A percentile compares a stretch with the other conserved stretches of the same genome.
phyloP scores from a whole-genome alignment of 92 coral and sea anemone species.

The Actinostola sp. region DNA sequence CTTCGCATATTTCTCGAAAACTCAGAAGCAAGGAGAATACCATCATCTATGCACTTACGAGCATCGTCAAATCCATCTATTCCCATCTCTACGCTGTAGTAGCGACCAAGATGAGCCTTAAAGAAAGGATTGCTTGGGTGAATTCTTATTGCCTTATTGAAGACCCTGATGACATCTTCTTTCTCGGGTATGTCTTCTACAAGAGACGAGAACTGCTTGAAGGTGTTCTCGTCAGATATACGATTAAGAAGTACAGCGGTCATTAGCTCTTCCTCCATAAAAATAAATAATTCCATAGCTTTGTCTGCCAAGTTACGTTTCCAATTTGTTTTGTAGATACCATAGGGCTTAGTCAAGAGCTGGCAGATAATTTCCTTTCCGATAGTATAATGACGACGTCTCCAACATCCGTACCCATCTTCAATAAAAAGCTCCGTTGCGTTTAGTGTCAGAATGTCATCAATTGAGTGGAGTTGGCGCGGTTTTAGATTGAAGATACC shows the following conservation, averaged over 20 bases:
- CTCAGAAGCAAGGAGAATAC: constrained; percentile 38
- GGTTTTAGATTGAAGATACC: constrained; percentile 21
- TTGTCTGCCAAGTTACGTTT: constrained; percentile 37
- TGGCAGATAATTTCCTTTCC: constrained; percentile 26
- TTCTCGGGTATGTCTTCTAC: constrained; percentile 45
- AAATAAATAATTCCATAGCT: constrained; percentile 35
- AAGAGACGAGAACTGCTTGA: constrained; percentile 49
- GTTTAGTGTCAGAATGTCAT: constrained; percentile 15
- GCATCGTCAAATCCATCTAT: constrained; percentile 55
- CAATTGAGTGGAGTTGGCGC: constrained; percentile 14
- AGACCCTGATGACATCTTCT: constrained; percentile 58
- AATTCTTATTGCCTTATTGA: constrained; percentile 53
- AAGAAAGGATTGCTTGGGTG: constrained; percentile 56
- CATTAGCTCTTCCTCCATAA: constrained; percentile 51
- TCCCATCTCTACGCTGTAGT: constrained; percentile 49
- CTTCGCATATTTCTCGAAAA: constrained; percentile 27
- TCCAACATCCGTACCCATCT: constrained; percentile 59
- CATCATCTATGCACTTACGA: constrained; percentile 54
- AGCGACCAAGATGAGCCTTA: constrained; percentile 65
- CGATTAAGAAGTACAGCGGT: constrained; percentile 35
- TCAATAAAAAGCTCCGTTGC: constrained; percentile 53
- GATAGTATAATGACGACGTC: constrained; percentile 54
- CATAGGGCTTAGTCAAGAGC: constrained; percentile 33
- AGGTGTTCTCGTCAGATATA: too few species aligned
- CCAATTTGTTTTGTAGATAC: constrained; percentile 55